These are phyloP conservation scores for Syngnathus rostellatus DNA, from an alignment of 2,797 vertebrate species.

Conservation along the genomic window DNA sequence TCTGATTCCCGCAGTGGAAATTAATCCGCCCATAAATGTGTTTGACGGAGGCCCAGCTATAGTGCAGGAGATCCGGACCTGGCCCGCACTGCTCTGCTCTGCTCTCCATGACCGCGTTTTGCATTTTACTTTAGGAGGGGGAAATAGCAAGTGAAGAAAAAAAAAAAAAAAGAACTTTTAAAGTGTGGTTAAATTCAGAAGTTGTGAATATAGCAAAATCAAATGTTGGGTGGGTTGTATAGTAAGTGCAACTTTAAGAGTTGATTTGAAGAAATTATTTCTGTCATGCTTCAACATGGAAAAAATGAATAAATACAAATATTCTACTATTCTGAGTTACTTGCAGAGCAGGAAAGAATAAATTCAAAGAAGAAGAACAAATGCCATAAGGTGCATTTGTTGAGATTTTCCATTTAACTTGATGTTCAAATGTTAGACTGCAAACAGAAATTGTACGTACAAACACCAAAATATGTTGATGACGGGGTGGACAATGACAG, in stretches of 20 bases:
- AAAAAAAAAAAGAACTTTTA: neutral
- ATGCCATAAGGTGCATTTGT: neutral
- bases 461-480: too few relatives aligned
- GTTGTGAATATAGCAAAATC: neutral
- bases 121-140: conserved; percentile 12
- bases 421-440: neutral
- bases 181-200: neutral
- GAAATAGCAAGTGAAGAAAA: too few relatives aligned
- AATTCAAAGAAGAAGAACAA: neutral
- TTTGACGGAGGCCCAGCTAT: conserved; percentile 69
- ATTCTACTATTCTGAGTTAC: neutral
- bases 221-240: neutral
- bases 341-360: neutral
- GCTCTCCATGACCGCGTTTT: conserved; percentile 13
- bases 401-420: neutral
- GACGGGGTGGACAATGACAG: neutral
- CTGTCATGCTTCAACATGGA: neutral
- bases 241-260: neutral
- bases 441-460: neutral
- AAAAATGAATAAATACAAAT: neutral
- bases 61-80: conserved; percentile 19
- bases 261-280: neutral
- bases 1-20: conserved; percentile 95
- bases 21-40: conserved; percentile 95
- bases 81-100: conserved; percentile 8